These are phyloP conservation scores for Pollenia amentaria DNA, from an alignment of 2,888 invertebrate genomes.

Conservation along the genomic window DNA sequence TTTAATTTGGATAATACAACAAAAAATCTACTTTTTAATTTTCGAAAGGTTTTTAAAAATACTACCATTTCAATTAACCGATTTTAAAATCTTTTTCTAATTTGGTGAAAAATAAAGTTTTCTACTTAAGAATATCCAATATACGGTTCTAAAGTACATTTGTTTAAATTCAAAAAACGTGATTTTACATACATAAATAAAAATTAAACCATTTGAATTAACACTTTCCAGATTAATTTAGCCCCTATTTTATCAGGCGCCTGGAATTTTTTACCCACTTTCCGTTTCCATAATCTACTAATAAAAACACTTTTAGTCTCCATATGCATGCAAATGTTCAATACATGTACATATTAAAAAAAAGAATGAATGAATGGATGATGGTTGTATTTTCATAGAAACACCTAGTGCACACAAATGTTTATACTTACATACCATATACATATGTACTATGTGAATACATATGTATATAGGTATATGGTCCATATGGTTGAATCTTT, in stretches of 20 bases:
- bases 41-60: too few species aligned
- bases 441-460: conserved; percentile 7
- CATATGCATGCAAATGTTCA: conserved; percentile 27
- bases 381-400: conserved; percentile 24
- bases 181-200: too few species aligned
- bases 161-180: too few species aligned
- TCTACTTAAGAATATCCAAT: too few species aligned
- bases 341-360: background rate
- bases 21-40: too few species aligned
- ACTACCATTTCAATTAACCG: too few species aligned
- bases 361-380: conserved; percentile 40
- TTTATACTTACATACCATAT: background rate
- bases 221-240: background rate
- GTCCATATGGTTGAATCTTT: conserved; percentile 23
- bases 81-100: too few species aligned
- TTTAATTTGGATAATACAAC: too few species aligned
- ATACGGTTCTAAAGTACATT: too few species aligned
- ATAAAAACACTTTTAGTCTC: conserved; percentile 55
- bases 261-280: conserved; percentile 20
- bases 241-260: conserved; percentile 38
- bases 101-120: too few species aligned
- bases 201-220: background rate
- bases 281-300: conserved; percentile 1
- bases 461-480: background rate
- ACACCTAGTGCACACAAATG: background rate